Base-by-base conservation (phyloP, 1,140 invertebrate species). In the Solenopsis fugax region DNA sequence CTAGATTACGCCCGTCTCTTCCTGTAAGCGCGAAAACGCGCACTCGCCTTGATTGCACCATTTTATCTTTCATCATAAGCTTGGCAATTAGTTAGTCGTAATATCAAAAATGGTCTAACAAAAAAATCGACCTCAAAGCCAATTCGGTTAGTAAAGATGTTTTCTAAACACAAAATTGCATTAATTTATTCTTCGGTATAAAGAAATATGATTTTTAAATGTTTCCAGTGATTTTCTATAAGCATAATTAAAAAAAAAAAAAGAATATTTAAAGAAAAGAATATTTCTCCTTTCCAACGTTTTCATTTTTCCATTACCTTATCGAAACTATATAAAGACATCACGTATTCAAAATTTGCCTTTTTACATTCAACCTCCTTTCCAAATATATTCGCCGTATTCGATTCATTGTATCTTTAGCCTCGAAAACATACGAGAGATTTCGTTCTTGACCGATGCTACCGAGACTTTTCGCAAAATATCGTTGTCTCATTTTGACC, bases 381-480 rank as follows among this genome's bases (percentile, higher is more conserved):
- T 71, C 45, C 13, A 67, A 52, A 52, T 67, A 12, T 48, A 67
- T 82, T 54, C 48, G 4, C 9, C 18, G 10, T 29, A 69, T 56
- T 37, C 12, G 9, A 34, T 72, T 48, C 21, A 60, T n/a, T 48
- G 21, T 48, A 21, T 4, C 6, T 60, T 62, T 76, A 50, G 18
- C 48, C 50, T 52, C 58, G 24, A n/a, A 29, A 52, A 13, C 58
- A 21, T 76, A 18, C 34, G 13, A 24, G 13, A n/a, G 9, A 7
- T 4, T 62, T 45, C 37, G 9, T 56, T 45, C 29, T 62, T 41
- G 10, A n/a, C 41, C 41, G 2, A 5, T 34, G 34, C 10, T 9
- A 29, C 48, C 7, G 45, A 18, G 45, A 54, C 54, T 45, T 72
- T 75, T 87, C 41, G 69, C 77, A 88, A 48, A 62, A 48, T 58